phyloP scores from a whole-genome alignment of 2,888 invertebrate species.

The Leucoma salicis region DNA sequence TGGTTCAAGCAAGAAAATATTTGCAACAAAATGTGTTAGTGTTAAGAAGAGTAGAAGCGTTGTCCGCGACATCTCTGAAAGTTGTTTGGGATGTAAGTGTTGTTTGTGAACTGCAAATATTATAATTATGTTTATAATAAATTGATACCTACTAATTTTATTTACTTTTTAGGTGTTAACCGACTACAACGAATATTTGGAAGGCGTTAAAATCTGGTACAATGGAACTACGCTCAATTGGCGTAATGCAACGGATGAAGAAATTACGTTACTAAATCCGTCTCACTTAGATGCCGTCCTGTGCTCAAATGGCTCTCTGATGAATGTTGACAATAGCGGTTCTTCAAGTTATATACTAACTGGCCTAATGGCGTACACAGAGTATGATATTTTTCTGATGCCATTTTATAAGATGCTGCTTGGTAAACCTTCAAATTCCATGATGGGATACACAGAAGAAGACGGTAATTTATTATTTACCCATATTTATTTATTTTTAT shows the following conservation, averaged over 20 bases:
- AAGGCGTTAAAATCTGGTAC: constrained; percentile 86
- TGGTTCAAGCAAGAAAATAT: constrained; percentile 89
- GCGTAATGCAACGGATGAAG: constrained; percentile 65
- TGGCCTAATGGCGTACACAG: constrained; percentile 91
- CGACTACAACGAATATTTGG: constrained; percentile 82
- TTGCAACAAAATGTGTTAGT: constrained; percentile 91
- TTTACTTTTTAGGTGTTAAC: constrained; percentile 65
- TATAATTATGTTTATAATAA: background rate
- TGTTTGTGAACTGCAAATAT: background rate
- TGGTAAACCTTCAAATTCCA: constrained; percentile 96
- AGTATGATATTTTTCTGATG: constrained; percentile 95
- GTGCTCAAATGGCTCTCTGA: constrained; percentile 84
- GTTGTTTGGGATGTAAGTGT: constrained; percentile 90
- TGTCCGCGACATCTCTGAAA: constrained; percentile 89
- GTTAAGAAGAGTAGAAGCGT: constrained; percentile 84
- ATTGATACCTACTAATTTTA: background rate
- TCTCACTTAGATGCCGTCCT: constrained; percentile 49
- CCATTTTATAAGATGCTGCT: constrained; percentile 94
- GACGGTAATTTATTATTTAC: too few species aligned
- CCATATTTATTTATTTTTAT: too few species aligned
- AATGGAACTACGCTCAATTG: constrained; percentile 74
- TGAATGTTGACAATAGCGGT: constrained; percentile 86
- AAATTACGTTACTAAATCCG: constrained; percentile 50
- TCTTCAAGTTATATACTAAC: constrained; percentile 88
- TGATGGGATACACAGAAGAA: constrained; percentile 92